Base-by-base conservation (phyloP, 2,113 vertebrate species). In the Paradoxurus hermaphroditus region DNA sequence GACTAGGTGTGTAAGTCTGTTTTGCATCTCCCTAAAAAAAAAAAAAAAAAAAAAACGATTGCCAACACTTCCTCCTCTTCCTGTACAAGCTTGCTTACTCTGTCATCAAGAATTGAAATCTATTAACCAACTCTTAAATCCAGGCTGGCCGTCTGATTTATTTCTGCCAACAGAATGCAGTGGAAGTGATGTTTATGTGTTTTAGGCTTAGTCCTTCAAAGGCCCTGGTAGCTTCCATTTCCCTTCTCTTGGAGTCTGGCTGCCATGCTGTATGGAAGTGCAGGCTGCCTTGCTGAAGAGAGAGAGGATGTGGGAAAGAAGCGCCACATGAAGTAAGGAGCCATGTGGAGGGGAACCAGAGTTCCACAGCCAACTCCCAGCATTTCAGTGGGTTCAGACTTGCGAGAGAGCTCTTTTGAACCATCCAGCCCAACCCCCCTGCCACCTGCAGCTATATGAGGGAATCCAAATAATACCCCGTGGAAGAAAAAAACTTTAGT, bases 391-490 rank as follows among this genome's bases (percentile, higher is more conserved):
- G 4, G 31, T 59, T 4, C 10, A 23, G 29, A 46, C 2, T 13
- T 1, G 3, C n/a, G 8, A 12, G 23, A 14, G 19, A 44, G 16
- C 3, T 5, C 41, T 34, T 23, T 13, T 8, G 11, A 36, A 16
- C 29, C 29, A 11, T 21, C 29, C 14, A 72, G 13, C 41, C 18
- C 21, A 82, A 23, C 6, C 27, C 14, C 5, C 6, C 27, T 53
- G 41, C 44, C 19, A 56, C 15, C 27, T 11, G 25, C 3, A 53
- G 16, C 62, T 39, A 4, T 3, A 18, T 31, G 16, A 63, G 29
- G 14, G 4, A 59, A 4, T 7, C n/a, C 9, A 67, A 21, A 11
- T 3, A 15, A 36, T 14, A 59, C 29, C 31, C 25, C 21, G 11
- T 31, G 63, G 31, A 41, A 16, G 4, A 27, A 25, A 75, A 67